Base-by-base conservation (phyloP, 2,888 invertebrate species). In the Drosophila kokeensis region DNA sequence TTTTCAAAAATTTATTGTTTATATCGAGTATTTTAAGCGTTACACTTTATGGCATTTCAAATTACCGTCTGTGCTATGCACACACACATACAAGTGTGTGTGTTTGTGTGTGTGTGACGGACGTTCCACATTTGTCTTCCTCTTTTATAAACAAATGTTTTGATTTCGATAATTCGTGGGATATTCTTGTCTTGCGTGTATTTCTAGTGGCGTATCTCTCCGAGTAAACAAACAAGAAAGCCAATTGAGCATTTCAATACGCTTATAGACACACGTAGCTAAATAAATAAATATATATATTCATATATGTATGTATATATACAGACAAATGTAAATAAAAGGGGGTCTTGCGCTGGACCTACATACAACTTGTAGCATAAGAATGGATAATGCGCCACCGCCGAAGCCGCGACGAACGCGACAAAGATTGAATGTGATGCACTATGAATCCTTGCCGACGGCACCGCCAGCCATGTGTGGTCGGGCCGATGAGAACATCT, bases 111-210 rank as follows among this genome's bases (percentile, higher is more conserved):
- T 54, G 63, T 48, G 61, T 70, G 69, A 79, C 82, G 82, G 87
- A 89, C 87, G 89, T 85, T 87, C 80, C 77, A 82, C 87, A 87
- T 85, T 83, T 85, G 90, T 87, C 88, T 87, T 87, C 87, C 88
- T 87, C 87, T 87, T 87, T 76, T 89, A 85, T 87, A 87, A 87
- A 87, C 87, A 87, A 87, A 80, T 60, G 66, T 73, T 79, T 73
- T 74, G 74, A 81, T 81, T 83, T 78, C 82, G 77, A 87, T 86
- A 82, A 87, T 84, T 88, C 79, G 76, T 81, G 78, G 77, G 80
- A 81, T 87, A 73, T 79, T 89, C 81, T 81, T 76, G 88, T 75
- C 82, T 82, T 87, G 78, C 78, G 85, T 87, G 80, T 75, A 73
- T 76, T 85, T 89, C 83, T 87, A 87, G 87, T 87, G 87, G 83